Percentiles rank a stretch among this genome's conserved stretches.
Evolutionary conservation across 2,888 invertebrate genomes (phyloP).

Genomic region (Conus canariensis): DNA sequence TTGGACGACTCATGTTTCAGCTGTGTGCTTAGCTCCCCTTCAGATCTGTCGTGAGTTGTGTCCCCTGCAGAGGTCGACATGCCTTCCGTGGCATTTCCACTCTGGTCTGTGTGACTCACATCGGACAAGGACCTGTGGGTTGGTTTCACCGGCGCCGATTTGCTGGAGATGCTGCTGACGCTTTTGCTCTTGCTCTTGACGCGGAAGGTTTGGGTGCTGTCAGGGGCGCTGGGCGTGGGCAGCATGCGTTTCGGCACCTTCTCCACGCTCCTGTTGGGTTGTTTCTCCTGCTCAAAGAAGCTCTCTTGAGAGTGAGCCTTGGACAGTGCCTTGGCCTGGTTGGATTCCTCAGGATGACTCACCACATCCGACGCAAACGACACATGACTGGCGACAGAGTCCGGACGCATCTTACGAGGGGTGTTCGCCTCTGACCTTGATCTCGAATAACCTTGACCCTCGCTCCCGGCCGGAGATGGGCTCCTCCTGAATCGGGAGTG

Average conservation of each 20-base stretch:
- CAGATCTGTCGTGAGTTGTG: slow-evolving; percentile 55
- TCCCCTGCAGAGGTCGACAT: background rate
- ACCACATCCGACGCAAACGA: slow-evolving; percentile 44
- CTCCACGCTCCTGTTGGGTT: slow-evolving; percentile 44
- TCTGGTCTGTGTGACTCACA: slow-evolving; percentile 57
- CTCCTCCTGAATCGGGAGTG: background rate
- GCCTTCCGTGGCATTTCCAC: slow-evolving; percentile 11
- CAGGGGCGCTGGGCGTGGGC: slow-evolving; percentile 62
- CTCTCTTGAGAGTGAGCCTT: slow-evolving; percentile 69
- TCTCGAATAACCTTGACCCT: background rate
- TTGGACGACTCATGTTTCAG: slow-evolving; percentile 69
- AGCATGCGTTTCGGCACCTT: slow-evolving; percentile 66
- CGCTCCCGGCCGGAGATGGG: background rate
- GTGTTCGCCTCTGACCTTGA: slow-evolving; percentile 42
- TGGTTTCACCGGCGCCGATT: slow-evolving; percentile 61
- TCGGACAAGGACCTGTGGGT: slow-evolving; percentile 65
- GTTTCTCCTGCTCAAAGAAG: slow-evolving; percentile 60
- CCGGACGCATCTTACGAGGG: slow-evolving; percentile 40
- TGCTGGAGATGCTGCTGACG: slow-evolving; percentile 67
- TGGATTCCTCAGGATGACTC: background rate
- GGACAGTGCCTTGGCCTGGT: slow-evolving; percentile 49
- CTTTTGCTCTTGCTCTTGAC: slow-evolving; percentile 71
- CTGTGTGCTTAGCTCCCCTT: slow-evolving; percentile 64
- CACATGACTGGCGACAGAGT: slow-evolving; percentile 48
- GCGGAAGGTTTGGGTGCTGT: slow-evolving; percentile 61